Percentiles rank a stretch among this genome's conserved stretches.
Evolutionary conservation across 2,113 vertebrate genomes (phyloP).

Genomic region (Prionailurus viverrinus): DNA sequence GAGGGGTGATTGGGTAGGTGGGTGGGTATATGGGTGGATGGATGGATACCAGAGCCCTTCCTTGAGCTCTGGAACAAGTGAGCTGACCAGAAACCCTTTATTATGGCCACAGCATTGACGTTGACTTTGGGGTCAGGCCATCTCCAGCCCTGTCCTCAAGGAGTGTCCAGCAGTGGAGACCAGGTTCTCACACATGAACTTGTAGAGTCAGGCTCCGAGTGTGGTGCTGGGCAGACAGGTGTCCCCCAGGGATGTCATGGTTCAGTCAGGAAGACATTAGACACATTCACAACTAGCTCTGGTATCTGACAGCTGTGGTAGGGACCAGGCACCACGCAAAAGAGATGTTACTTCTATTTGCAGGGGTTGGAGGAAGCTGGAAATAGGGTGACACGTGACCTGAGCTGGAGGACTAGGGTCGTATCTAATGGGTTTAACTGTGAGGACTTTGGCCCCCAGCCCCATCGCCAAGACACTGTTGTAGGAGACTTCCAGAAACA

Average conservation of each 20-base stretch:
- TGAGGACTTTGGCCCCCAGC: not conserved
- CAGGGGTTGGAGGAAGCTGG: not conserved
- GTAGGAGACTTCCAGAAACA: not conserved
- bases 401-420: not conserved
- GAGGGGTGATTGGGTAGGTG: accelerated
- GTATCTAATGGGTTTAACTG: not conserved
- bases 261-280: not conserved
- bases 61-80: not conserved
- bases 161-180: not conserved
- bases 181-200: not conserved
- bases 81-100: not conserved
- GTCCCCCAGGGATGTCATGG: not conserved
- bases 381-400: not conserved
- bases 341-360: not conserved
- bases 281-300: not conserved
- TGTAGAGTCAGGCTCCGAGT: not conserved
- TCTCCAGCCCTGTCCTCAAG: not conserved
- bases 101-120: not conserved
- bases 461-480: not conserved
- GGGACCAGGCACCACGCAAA: not conserved
- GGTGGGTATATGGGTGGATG: not conserved
- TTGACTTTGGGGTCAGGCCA: not conserved
- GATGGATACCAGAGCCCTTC: not conserved
- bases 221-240: not conserved
- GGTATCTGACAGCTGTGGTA: no score